Base-by-base conservation (phyloP, 1,140 invertebrate species). In the Drosophila tropicalis region DNA sequence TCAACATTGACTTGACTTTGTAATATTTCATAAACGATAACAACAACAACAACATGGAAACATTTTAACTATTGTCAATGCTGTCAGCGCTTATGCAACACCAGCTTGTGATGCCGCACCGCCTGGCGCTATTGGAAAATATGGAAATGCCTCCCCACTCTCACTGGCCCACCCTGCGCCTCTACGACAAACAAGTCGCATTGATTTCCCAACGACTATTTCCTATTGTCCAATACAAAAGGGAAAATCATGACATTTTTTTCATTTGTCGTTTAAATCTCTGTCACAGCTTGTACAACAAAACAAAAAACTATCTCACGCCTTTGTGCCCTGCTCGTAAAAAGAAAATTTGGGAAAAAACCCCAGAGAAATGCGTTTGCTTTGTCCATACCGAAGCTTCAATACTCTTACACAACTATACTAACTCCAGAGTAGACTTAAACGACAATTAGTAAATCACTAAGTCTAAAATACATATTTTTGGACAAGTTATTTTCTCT, bases 71-170 rank as follows among this genome's bases (percentile, higher is more conserved):
- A 64, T 69, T 29, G 58, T 64, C 62, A 62, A 58, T 10, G 36
- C 72, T 84, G 67, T 81, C 64, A 68, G 47, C 62, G 70, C 60
- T 81, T 85, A 75, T 81, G 82, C 82, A 85, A 85, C 82, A 85
- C 86, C 63, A 55, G 41, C 60, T 79, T 70, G 68, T 25, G 47
- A 34, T 55, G 61, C 39, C 54, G 56, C 56, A 41, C 55, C 63
- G 56, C 56, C 34, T 71, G 80, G 70, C 69, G 75, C 76, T 60
- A 74, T 85, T 80, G 77, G 70, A 85, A 76, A 85, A 76, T 73
- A 51, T 51, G 17, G 17, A 51, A 51, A 51, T 51, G 17, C 44
- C 15, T 9, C 44, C 7, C 44, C 44, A 17, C 60, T 5, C 10
- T 5, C 29, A 29, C 29, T 5, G 29, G 9, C 9, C 7, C 7